Evolutionary conservation across 2,797 vertebrate species (phyloP).

Genomic region (Eleutherodactylus coqui): DNA sequence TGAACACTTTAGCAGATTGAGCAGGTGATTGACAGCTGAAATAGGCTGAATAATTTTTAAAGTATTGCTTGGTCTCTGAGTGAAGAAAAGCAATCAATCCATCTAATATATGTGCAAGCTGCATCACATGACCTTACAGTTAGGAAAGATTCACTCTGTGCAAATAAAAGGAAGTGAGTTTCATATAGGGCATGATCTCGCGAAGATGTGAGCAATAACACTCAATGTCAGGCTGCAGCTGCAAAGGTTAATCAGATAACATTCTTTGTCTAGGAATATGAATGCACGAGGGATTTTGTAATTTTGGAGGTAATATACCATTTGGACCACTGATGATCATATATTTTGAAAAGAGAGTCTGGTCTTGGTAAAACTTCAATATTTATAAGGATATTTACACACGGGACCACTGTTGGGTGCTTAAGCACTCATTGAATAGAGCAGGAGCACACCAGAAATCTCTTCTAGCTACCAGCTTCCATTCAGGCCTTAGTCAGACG

Average conservation of each 20-base stretch:
- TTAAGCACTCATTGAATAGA: too few species aligned
- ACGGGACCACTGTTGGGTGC: too few species aligned
- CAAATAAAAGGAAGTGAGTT: constrained; percentile 7
- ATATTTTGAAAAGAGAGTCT: not conserved
- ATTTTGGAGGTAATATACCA: not conserved
- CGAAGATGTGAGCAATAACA: constrained; percentile 21
- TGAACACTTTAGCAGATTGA: constrained; percentile 28
- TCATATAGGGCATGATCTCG: constrained; percentile 16
- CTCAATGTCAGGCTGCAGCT: constrained; percentile 36
- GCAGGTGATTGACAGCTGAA: constrained; percentile 23
- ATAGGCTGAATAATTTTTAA: constrained; percentile 3
- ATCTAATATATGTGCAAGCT: constrained; percentile 21
- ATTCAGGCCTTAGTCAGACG: too few species aligned
- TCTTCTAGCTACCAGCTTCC: too few species aligned
- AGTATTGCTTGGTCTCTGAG: constrained; percentile 21
- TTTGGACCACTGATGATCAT: not conserved
- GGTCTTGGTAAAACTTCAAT: not conserved
- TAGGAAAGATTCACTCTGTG: not conserved
- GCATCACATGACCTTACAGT: constrained; percentile 7
- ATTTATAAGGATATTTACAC: not conserved
- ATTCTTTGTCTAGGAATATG: not conserved
- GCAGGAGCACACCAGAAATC: too few species aligned
- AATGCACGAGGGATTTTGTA: not conserved
- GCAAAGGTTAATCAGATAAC: constrained; percentile 33
- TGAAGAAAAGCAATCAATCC: constrained; percentile 29